Percentiles rank a stretch among this genome's conserved stretches.
Evolutionary conservation across 2,888 invertebrate species (phyloP).

Genomic region (Caenorhabditis sp.): DNA sequence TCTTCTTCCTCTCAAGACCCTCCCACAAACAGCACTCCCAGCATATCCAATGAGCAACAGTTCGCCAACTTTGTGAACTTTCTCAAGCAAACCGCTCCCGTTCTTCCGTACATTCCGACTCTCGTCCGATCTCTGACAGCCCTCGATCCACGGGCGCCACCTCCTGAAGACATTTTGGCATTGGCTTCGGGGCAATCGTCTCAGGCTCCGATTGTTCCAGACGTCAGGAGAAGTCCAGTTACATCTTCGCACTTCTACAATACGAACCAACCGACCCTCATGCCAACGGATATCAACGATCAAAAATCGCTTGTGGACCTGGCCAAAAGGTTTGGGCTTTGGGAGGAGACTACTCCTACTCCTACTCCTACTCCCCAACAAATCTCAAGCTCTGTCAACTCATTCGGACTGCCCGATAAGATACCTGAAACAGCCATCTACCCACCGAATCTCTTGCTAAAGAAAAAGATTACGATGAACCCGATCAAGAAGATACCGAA

Average conservation of each 20-base stretch:
- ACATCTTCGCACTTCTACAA: constrained; percentile 58
- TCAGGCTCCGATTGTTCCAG: background rate
- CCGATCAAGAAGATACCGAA: constrained; percentile 35
- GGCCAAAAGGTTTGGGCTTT: constrained; percentile 61
- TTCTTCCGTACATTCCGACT: constrained; percentile 68
- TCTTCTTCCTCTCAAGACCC: background rate
- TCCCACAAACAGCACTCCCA: constrained; percentile 1
- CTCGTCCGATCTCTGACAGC: constrained; percentile 64
- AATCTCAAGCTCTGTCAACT: background rate
- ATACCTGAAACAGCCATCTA: constrained; percentile 53
- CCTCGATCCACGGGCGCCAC: constrained; percentile 51
- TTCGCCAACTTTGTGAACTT: constrained; percentile 68
- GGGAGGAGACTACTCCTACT: constrained; percentile 10
- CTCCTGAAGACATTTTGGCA: too few relatives aligned
- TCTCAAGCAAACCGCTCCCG: constrained; percentile 67
- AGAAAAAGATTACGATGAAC: constrained; percentile 44
- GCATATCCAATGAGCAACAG: constrained; percentile 51
- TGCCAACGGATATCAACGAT: constrained; percentile 1
- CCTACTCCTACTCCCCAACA: constrained; percentile 11
- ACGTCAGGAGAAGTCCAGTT: constrained; percentile 54
- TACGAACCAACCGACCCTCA: constrained; percentile 41
- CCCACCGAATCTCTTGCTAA: constrained; percentile 52
- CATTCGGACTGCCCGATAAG: constrained; percentile 50
- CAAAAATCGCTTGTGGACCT: constrained; percentile 33
- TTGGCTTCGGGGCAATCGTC: too few relatives aligned